Base-by-base conservation (phyloP, 1,140 invertebrate species). In the Archegozetes longisetosus region DNA sequence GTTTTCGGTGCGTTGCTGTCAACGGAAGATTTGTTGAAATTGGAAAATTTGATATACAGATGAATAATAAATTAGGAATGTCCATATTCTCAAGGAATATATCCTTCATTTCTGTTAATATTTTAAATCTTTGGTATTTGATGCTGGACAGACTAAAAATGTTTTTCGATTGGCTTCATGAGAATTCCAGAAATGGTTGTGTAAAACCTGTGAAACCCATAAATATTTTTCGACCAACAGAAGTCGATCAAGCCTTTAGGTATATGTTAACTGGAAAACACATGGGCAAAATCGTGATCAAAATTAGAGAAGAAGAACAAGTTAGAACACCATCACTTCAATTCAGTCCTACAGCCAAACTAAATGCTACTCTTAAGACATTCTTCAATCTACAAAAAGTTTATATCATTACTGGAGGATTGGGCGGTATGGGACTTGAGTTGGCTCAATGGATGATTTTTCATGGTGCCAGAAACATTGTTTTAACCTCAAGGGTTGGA, bases 181-280 rank as follows among this genome's bases (percentile, higher is more conserved):
- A 9, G 88, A 84, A 1, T 81, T 90, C 0, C 96, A 88, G 69
- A 74, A 78, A 22, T 83, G 85, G 76, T 3, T 86, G 84, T 40
- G 88, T 98, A 0, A 75, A 78, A 52, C 92, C 92, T 1, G 72
- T 97, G 6, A 83, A 84, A 1, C 74, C 78, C 9, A 88, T n/a
- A 12, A 88, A 84, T 1, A 81, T 90, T 0, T 97, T 88, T 70
- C 74, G 78, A 22, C 83, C 85, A 66, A 78, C 83, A 61, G 83
- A 93, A 73, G 79, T 89, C 20, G 91, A 96, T 72, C 84, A 88
- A 70, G 90, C 89, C 2, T 95, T 95, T 77, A 77, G 82, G 63
- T 96, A 80, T 70, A 95, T 97, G 88, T 91, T 90, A 20, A 83
- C 86, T 1, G 92, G 92, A 46, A 92, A 90, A 74, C 92, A 97